Base-by-base conservation (phyloP, 2,113 vertebrate species). In the Asarcornis scutulata region DNA sequence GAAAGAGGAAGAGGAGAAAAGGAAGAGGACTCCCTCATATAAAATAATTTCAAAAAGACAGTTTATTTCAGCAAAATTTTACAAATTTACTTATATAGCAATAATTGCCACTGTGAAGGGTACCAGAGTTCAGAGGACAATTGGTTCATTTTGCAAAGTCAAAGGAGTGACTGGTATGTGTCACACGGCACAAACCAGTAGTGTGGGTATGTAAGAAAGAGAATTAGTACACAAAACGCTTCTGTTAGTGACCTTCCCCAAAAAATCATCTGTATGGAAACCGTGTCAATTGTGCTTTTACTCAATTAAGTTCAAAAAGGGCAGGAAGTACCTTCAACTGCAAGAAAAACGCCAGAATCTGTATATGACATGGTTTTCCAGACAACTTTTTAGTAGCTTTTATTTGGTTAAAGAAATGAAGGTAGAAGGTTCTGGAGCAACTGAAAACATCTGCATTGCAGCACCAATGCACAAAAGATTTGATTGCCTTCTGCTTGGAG, bases 361-460 rank as follows among this genome's bases (percentile, higher is more conserved):
- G 25, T 27, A 62, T 9, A n/a, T 7, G 6, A 42, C 23, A n/a
- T 3, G 4, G 5, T 11, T 52, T 87, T 79, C 17, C 36, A 55
- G 40, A 53, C 4, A 58, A 31, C 8, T 64, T 83, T 71, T 74
- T 60, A 48, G 55, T 6, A 75, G 14, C 13, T 77, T 78, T 91
- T 52, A 21, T 67, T 63, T 44, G 17, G 14, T 77, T 86, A 40
- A 86, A 86, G 58, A 58, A 22, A 40, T 36, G 18, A 23, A 52
- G 12, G 32, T 68, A 15, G 48, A 83, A 76, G 44, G 42, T 80
- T 71, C 82, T 85, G 46, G 75, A 84, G 62, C 34, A 84, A 80
- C 23, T 72, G 63, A n/a, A 46, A 79, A 59, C 11, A 89, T 75
- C 50, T 89, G 85, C 72, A 82, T 67, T 91, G 60, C 17, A 92